Base-by-base conservation (phyloP, 2,888 invertebrate genomes). In the Cosmorhoe ocellata region DNA sequence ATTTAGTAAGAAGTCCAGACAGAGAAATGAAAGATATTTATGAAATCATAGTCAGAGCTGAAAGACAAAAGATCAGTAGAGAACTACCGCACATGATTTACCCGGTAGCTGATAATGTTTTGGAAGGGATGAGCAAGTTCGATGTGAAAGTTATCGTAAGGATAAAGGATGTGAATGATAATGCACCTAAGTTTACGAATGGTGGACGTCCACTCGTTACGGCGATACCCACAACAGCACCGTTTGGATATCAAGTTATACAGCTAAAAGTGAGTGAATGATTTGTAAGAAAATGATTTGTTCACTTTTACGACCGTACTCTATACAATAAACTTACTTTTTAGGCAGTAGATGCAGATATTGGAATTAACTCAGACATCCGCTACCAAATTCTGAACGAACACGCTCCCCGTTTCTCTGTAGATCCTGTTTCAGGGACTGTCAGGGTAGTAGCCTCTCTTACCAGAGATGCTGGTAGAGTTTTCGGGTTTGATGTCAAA, bases 401-500 rank as follows among this genome's bases (percentile, higher is more conserved):
- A 46, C 94, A 95, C 30, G 92, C 94, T 0, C 92, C 93, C 2
- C 91, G 95, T 9, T 97, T 97, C 69, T 93, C 94, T 43, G 94
- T 97, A 59, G 96, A 97, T 77, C 92, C 95, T 0, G 83, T 93
- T 0, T 92, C 93, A 0, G 97, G 97, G 2, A 93, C 94, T 61
- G 94, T 97, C 36, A 91, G 95, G 9, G 93, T 94, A 0, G 92
- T 96, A 10, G 92, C 94, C 0, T 91, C 93, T 31, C 93, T 96
- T 49, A 87, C 92, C 0, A 84, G 92, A 42, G 94, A 94, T 60
- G 94, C 94, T 11, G 96, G 96, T 0, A 91, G 93, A 58, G 94
- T 97, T 32, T 96, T 94, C 69, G 96, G 96, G 0, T 96, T 97
- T 69, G 96, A 97, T 80, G 96, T 97, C 7, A 96, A 96, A 81